Evolutionary conservation across 2,888 invertebrate genomes (phyloP), one percentile per base, ranked within the genome.

Genomic region (Seira musarum): DNA sequence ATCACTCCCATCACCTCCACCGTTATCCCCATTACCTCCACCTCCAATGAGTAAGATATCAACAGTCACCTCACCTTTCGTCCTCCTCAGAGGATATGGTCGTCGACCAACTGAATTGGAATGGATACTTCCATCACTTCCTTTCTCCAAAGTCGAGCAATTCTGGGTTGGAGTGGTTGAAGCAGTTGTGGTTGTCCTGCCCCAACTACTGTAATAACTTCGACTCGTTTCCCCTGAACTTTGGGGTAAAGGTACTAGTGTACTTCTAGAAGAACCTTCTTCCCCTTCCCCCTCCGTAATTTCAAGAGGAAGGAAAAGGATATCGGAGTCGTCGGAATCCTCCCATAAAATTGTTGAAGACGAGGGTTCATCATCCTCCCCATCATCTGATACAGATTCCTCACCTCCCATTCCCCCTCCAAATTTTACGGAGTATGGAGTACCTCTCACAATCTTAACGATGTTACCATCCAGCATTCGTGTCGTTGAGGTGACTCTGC

Each of bases 311-410:
- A 86, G 71, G 74, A 86, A 86, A 24, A 86, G 76, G 75, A 86
- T 83, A 67, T 86, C 86, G 1, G 85, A 85, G 65, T 86, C 86
- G 60, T 86, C 86, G 2, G 85, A 85, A 25, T 86, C 86, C 82
- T 86, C 86, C 84, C 84, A 86, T 35, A 86, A 65, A 25, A 86
- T 83, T 21, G 83, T 85, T 2, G 82, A 81, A 13, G 84, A 77
- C 10, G 83, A 82, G 8, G 82, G 79, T 60, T 82, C 82, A 17
- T 82, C 83, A 21, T 73, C 77, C 22, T 73, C 80, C 13, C 71
- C 74, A 70, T 69, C 64, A 64, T 80, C 82, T 60, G 74, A 80
- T 0, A 61, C 80, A 19, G 60, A 65, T 64, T 70, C 73, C 25
- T 75, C 71, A 8, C 74, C 76, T 3, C 13, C 53, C 8, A 76